A percentile compares a stretch with the other conserved stretches of the same genome.
These are phyloP conservation scores for Atherinosoma microstoma DNA, from an alignment of 2,797 vertebrate genomes.

Conservation along the genomic window DNA sequence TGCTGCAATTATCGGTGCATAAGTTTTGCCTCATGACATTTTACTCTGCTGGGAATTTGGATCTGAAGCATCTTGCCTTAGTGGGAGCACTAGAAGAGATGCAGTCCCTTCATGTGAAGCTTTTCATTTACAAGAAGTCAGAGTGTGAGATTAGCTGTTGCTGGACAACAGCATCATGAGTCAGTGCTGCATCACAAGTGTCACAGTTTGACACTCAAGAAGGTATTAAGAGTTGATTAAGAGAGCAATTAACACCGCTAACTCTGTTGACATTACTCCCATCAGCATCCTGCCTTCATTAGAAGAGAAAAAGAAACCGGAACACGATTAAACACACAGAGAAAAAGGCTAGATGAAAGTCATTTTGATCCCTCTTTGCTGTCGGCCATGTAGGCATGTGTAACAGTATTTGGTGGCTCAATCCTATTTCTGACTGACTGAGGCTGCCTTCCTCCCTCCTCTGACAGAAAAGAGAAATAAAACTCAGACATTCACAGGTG, in stretches of 20 bases:
- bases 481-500: constrained; percentile 43
- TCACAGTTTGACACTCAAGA: constrained; percentile 44
- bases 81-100: neutral
- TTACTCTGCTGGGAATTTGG: neutral
- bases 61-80: neutral
- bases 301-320: constrained; percentile 1
- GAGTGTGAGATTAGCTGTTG: constrained; percentile 25
- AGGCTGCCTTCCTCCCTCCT: constrained; percentile 7
- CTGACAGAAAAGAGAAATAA: constrained; percentile 42
- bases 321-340: constrained; percentile 29
- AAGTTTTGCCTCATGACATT: constrained; percentile 16
- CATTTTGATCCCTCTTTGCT: constrained; percentile 40
- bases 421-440: constrained; percentile 63
- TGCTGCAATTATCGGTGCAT: constrained; percentile 32
- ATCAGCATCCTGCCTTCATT: constrained; percentile 31
- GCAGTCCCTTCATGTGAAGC: neutral
- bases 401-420: constrained; percentile 29
- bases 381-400: constrained; percentile 27
- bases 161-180: constrained; percentile 22
- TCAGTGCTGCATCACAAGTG: constrained; percentile 34
- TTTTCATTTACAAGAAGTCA: neutral
- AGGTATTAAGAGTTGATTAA: constrained; percentile 51
- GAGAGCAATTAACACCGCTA: constrained; percentile 53
- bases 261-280: constrained; percentile 20
- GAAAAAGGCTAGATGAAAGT: constrained; percentile 38